Evolutionary conservation across 2,113 vertebrate genomes (phyloP).

Genomic region (Ammodramus savannarum): DNA sequence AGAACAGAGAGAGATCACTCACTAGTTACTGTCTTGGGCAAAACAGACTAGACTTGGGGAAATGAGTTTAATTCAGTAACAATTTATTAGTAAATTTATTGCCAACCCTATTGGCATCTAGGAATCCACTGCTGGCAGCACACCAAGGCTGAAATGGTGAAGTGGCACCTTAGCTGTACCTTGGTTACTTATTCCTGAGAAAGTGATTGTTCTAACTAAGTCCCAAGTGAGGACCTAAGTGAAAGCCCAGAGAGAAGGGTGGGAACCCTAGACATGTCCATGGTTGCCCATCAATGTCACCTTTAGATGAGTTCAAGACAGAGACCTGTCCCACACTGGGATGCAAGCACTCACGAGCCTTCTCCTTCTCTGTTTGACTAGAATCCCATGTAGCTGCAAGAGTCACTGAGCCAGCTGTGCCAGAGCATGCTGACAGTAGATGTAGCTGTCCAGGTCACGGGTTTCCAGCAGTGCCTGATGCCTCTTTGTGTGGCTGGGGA

Average conservation of each 20-base stretch:
- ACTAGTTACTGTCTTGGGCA: neutral
- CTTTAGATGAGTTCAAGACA: neutral
- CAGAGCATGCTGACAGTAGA: neutral
- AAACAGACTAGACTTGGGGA: neutral
- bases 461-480: neutral
- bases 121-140: neutral
- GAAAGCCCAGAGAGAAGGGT: neutral
- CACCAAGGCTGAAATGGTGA: neutral
- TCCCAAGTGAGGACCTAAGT: neutral
- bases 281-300: neutral
- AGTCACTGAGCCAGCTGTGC: neutral
- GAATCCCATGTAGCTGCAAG: neutral
- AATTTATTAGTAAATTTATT: neutral
- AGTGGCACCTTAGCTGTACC: neutral
- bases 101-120: neutral
- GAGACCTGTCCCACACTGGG: neutral
- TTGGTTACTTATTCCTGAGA: neutral
- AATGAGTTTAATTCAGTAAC: neutral
- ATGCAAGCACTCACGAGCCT: neutral
- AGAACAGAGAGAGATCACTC: neutral
- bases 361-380: neutral
- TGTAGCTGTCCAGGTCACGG: neutral
- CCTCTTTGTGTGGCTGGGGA: neutral
- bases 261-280: neutral
- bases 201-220: neutral